Evolutionary conservation across 2,113 vertebrate species (phyloP), one percentile per base, ranked within the genome.

Genomic region (Bungarus multicinctus): DNA sequence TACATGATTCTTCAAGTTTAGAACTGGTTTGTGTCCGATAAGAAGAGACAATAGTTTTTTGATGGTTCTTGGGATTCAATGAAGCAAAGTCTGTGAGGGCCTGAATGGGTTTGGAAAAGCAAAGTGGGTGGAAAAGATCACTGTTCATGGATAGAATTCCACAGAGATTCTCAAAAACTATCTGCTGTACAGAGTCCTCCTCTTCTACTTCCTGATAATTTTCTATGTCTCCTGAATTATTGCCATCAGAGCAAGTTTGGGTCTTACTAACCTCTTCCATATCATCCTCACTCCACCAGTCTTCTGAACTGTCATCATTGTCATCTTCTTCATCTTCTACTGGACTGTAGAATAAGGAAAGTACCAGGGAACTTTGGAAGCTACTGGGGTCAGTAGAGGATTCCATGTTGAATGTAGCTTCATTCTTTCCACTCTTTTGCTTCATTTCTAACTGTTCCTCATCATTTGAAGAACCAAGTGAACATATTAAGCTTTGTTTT

Each of bases 281-380:
- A 45, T 94, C 89, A 9, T 94, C 88, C 53, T 90, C 88, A 74
- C 88, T 69, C 54, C 39, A 85, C 87, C 89, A 93, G 47, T 93
- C 85, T 25, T 64, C 60, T 3, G 91, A 50, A 11, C 92, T 27
- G 0, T 95, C 94, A 4, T 93, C 91, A 20, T 11, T 92, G 1
- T 94, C 92, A 0, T 94, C 94, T 5, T 95, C 93, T 0, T 93
- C 92, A 39, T 95, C 93, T 55, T 96, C 94, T 1, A 85, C 74
- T 11, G 96, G 94, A 2, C n/a, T 53, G 39, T 92, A 97, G 45
- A 95, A 93, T 94, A 96, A 95, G 43, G 95, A 89, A 27, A 91
- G 87, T 45, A 95, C 45, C 5, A 94, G 34, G 43, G 93, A 23
- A 50, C 86, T 95, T 22, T 81, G 27, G 34, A 23, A 85, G 20